These are phyloP conservation scores for Tupaia tana DNA, from an alignment of 2,113 vertebrate genomes.

Conservation along the genomic window DNA sequence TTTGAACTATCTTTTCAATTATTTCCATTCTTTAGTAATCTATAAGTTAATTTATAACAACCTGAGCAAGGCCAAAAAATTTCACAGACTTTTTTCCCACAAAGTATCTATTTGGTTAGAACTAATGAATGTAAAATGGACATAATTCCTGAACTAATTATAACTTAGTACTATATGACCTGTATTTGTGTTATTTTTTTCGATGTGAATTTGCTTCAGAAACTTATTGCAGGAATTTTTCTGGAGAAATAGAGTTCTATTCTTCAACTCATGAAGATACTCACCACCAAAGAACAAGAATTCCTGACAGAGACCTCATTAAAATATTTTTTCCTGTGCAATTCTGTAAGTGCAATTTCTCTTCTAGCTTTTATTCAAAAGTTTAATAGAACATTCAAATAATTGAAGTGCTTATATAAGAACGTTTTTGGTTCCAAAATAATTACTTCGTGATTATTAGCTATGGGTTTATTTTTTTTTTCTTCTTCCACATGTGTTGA, in stretches of 20 bases:
- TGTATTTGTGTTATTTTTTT: background rate
- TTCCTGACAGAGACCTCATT: background rate
- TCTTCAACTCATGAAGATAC: background rate
- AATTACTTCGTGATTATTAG: background rate
- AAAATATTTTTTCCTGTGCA: background rate
- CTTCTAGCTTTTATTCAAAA: background rate
- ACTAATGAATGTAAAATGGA: background rate
- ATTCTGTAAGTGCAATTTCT: background rate
- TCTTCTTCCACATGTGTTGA: background rate
- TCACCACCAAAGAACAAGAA: background rate
- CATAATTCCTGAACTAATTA: background rate
- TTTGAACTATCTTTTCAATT: background rate
- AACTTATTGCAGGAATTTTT: background rate
- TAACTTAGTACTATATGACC: background rate
- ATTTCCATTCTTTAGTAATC: background rate
- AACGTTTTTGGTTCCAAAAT: constrained; percentile 9
- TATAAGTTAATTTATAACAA: background rate
- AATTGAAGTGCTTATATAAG: background rate
- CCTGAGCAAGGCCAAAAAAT: background rate
- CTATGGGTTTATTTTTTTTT: constrained; percentile 14
- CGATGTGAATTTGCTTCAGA: background rate
- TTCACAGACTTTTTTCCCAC: background rate
- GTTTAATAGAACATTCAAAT: background rate
- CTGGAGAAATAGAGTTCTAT: background rate
- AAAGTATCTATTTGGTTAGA: background rate